Conservation (phyloP, 2,797 vertebrate species). For the Acanthopagrus latus region DNA sequence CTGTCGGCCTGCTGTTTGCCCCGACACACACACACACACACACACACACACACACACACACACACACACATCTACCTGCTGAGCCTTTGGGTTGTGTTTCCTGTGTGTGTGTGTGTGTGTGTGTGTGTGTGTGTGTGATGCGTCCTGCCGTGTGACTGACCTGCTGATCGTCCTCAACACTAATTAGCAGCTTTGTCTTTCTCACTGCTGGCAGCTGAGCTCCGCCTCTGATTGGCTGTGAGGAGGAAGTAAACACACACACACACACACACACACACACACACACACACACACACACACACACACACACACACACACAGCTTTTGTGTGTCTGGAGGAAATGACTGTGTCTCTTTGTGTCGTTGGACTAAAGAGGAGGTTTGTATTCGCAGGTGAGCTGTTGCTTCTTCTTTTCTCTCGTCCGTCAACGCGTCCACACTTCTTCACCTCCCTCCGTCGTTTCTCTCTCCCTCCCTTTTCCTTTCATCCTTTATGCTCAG, state of each 20-base stretch:
- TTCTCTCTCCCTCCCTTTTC: not conserved
- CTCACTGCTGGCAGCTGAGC: conserved; percentile 52
- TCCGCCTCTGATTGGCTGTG: conserved; percentile 67
- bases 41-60: conserved; percentile 4
- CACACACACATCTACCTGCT: conserved; percentile 4
- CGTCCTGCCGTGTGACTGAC: conserved; percentile 65
- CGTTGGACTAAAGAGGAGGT: conserved; percentile 22
- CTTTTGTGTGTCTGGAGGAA: conserved; percentile 49
- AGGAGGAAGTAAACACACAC: conserved; percentile 53
- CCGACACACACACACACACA: conserved; percentile 22
- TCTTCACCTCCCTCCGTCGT: not conserved
- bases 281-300: conserved; percentile 21
- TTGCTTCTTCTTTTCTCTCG: not conserved
- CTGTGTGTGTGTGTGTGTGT: conserved; percentile 46
- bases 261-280: conserved; percentile 17
- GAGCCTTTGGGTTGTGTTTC: no score
- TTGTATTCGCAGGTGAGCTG: conserved; percentile 53
- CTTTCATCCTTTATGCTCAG: not conserved
- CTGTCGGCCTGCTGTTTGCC: conserved; percentile 38
- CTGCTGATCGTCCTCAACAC: conserved; percentile 51
- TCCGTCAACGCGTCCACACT: not conserved
- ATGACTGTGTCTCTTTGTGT: conserved; percentile 46
- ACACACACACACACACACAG: not conserved
- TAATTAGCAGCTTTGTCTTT: conserved; percentile 75
- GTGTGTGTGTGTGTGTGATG: conserved; percentile 41